phyloP scores from a whole-genome alignment of 2,113 vertebrate genomes.

The Gymnogyps californianus region DNA sequence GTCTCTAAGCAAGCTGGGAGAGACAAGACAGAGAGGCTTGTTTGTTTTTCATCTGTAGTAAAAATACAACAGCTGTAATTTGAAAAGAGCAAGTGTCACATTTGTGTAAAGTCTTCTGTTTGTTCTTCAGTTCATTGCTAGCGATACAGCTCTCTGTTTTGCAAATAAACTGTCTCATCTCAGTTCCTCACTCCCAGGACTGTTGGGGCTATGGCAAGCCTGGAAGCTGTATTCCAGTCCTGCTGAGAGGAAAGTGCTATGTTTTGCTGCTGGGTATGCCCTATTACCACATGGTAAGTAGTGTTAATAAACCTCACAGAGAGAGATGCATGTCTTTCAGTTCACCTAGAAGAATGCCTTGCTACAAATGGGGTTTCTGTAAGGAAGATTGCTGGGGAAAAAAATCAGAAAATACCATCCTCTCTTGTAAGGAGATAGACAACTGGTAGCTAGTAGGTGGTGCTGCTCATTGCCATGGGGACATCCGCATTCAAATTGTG shows the following conservation, averaged over 20 bases:
- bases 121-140: conserved; percentile 42
- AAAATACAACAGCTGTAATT: conserved; percentile 18
- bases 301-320: background rate
- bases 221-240: background rate
- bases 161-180: conserved; percentile 26
- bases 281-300: background rate
- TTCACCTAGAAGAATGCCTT: background rate
- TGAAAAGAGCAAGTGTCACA: conserved; percentile 52
- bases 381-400: background rate
- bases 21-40: conserved; percentile 28
- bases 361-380: background rate
- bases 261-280: background rate
- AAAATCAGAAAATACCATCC: background rate
- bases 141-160: background rate
- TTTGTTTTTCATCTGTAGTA: conserved; percentile 56
- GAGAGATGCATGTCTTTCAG: background rate
- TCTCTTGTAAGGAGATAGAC: background rate
- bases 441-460: background rate
- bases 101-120: conserved; percentile 35
- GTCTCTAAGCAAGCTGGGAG: conserved; percentile 14
- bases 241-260: background rate
- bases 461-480: background rate
- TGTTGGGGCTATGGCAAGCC: background rate
- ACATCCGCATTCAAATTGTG: background rate
- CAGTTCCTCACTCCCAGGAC: background rate